A percentile compares a stretch with the other conserved stretches of the same genome.
phyloP scores from a whole-genome alignment of 64 coral and sea anemone genomes.

The Montipora cactus region DNA sequence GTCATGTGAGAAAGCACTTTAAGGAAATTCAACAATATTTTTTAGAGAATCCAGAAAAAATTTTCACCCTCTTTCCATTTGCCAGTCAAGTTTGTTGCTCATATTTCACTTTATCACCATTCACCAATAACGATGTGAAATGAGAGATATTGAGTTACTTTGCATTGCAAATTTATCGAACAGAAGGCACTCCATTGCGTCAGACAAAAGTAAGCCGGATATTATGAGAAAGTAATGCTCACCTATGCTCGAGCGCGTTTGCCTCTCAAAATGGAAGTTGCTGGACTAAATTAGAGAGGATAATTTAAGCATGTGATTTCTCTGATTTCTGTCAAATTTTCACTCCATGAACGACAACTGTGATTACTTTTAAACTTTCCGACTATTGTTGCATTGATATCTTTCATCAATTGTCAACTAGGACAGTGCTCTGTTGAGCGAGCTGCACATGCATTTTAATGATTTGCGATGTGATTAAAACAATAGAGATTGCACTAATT shows the following conservation, averaged over 20 bases:
- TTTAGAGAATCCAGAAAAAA: slow-evolving; percentile 1
- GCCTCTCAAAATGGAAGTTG: neutral
- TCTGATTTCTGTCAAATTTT: neutral
- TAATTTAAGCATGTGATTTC: neutral
- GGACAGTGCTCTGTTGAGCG: neutral
- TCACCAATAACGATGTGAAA: neutral
- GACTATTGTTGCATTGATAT: too few species aligned
- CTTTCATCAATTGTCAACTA: too few species aligned
- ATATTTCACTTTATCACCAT: neutral
- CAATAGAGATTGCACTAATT: slow-evolving; percentile 25
- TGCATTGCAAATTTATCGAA: slow-evolving; percentile 25
- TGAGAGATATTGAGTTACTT: slow-evolving; percentile 11
- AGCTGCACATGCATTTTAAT: neutral
- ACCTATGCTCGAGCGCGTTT: neutral
- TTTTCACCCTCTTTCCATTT: neutral
- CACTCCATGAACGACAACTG: neutral
- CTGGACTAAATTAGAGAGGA: neutral
- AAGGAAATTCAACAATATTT: neutral
- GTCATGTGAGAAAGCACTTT: neutral
- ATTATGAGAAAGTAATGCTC: neutral
- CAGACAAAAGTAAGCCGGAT: neutral
- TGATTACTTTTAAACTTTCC: neutral
- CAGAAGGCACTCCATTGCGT: too few species aligned
- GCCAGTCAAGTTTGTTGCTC: neutral
- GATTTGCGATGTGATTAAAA: slow-evolving; percentile 26